Conservation (phyloP, 2,113 vertebrate species). For the Tauraco erythrolophus region DNA sequence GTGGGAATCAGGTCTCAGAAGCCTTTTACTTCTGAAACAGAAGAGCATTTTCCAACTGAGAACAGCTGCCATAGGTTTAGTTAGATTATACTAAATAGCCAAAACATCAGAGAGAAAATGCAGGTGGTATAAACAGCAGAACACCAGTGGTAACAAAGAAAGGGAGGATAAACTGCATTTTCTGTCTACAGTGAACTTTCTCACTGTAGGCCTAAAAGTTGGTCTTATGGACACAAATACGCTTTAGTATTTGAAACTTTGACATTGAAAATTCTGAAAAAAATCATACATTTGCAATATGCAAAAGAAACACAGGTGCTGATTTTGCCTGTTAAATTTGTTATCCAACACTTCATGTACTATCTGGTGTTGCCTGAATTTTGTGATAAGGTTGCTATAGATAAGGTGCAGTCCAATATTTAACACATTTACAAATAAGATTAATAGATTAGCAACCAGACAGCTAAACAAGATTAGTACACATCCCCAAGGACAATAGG, state of each 20-base stretch:
- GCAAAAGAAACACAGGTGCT: not conserved
- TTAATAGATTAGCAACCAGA: slow-evolving; percentile 42
- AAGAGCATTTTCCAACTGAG: not conserved
- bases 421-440: slow-evolving; percentile 41
- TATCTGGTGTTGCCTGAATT: not conserved
- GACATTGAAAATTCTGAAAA: not conserved
- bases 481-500: not conserved
- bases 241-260: not conserved
- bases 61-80: not conserved
- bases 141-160: not conserved
- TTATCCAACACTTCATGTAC: not conserved
- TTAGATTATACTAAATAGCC: not conserved
- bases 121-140: not conserved
- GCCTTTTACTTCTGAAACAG: not conserved
- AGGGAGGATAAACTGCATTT: not conserved
- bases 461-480: not conserved
- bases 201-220: not conserved
- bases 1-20: not conserved
- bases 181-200: not conserved
- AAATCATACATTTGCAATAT: not conserved
- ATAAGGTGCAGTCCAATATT: slow-evolving; percentile 28
- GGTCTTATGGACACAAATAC: not conserved
- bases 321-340: not conserved
- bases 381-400: slow-evolving; percentile 41
- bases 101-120: not conserved